Evolutionary conservation across 2,797 vertebrate species (phyloP).

Genomic region (Clamator glandarius): DNA sequence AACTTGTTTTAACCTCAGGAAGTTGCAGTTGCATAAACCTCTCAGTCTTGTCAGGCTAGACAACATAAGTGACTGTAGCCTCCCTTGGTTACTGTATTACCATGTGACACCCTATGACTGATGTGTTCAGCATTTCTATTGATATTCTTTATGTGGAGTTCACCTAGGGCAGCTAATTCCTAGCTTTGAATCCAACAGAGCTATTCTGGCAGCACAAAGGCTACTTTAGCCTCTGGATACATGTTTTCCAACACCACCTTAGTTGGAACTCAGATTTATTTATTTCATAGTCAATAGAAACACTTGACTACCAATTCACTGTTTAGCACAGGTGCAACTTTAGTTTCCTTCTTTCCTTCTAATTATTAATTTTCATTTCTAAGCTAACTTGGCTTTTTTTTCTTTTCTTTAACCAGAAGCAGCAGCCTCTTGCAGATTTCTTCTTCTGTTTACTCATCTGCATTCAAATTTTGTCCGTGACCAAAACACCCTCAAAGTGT

Average conservation of each 20-base stretch:
- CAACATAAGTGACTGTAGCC: background rate
- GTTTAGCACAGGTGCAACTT: background rate
- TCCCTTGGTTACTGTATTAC: background rate
- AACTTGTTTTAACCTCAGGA: background rate
- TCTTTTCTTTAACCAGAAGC: background rate
- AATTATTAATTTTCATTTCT: background rate
- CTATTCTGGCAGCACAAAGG: background rate
- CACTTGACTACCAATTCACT: background rate
- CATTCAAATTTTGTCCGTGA: background rate
- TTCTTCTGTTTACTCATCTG: background rate
- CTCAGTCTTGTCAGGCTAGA: background rate
- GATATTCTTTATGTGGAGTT: background rate
- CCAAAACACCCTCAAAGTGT: background rate
- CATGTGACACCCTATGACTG: background rate
- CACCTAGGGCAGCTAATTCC: background rate
- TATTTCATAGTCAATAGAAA: background rate
- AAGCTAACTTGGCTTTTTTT: conserved; percentile 2
- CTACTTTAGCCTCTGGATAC: background rate
- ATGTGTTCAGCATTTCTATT: background rate
- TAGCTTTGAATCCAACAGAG: background rate
- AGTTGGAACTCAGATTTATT: background rate
- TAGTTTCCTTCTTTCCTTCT: background rate
- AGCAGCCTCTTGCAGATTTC: background rate
- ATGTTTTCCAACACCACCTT: background rate
- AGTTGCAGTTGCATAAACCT: background rate